Base-by-base conservation (phyloP, 1,140 invertebrate genomes). In the Scylla paramamosain region DNA sequence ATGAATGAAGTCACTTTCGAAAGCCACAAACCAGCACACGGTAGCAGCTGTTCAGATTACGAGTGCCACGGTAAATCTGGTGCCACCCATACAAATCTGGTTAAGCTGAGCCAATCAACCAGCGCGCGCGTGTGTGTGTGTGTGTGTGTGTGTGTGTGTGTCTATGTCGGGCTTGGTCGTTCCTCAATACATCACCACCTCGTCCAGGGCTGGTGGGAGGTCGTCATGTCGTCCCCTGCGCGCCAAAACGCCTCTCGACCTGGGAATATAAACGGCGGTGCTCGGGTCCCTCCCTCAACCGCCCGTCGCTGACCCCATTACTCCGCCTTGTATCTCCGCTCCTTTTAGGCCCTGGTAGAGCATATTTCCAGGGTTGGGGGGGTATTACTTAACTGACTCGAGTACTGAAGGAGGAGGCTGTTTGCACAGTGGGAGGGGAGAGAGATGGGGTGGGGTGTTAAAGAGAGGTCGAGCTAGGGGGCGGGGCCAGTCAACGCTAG, bases 171-270 rank as follows among this genome's bases (percentile, higher is more conserved):
- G n/a, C 8, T 20, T 59, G 12, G 52, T 59, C 52, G 52, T 59
- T 0, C 52, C 52, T 59, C 52, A 59, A 59, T 59, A 14, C 52
- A 59, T 59, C 52, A 59, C 52, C 52, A 59, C 12, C 12, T 59
- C 52, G 52, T 59, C 52, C 16, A 20, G 52, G 52, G 52, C 0
- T 12, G 16, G 16, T 14, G 52, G 52, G 52, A 20, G 52, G 52
- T 59, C 52, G 52, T 59, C 52, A 20, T 59, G 10, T 20, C 16
- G 12, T 77, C 20, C 67, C 67, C 67, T 77, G 67, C 67, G 67
- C 67, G 67, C 67, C 67, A 77, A 77, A 77, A 77, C 67, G 67
- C 67, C 67, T 77, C 67, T 77, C 67, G 67, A n/a, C 67, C 6
- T n/a, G 20, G 67, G 67, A n/a, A 77, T n/a, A 77, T n/a, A 77